Evolutionary conservation across 2,888 invertebrate species (phyloP).

Genomic region (Lampropteryx suffumata): DNA sequence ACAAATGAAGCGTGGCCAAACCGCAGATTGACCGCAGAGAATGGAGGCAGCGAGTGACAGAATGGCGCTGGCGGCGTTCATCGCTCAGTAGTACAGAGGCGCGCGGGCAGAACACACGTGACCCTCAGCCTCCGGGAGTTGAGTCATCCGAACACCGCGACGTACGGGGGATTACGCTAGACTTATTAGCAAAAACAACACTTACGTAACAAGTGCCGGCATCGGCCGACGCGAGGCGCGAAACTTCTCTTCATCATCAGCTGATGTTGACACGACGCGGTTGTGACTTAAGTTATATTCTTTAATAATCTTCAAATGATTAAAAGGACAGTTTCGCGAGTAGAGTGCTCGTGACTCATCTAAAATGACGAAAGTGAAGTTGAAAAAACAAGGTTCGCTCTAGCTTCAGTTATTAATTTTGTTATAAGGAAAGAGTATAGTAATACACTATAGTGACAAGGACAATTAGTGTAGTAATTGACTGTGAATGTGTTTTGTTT

Average conservation of each 20-base stretch:
- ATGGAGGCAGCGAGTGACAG: constrained; percentile 82
- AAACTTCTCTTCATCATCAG: constrained; percentile 62
- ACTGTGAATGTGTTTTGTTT: constrained; percentile 40
- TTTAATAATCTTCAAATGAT: constrained; percentile 56
- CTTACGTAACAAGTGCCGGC: constrained; percentile 32
- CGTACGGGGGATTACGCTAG: constrained; percentile 45
- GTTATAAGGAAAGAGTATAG: constrained; percentile 56
- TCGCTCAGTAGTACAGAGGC: constrained; percentile 72
- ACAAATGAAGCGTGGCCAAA: constrained; percentile 83
- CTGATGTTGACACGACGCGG: constrained; percentile 64
- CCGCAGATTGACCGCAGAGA: constrained; percentile 84
- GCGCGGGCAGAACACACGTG: constrained; percentile 71
- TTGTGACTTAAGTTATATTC: constrained; percentile 18
- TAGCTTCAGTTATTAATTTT: constrained; percentile 53
- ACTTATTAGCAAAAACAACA: constrained; percentile 34
- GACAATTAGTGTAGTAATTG: constrained; percentile 42
- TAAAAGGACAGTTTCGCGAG: constrained; percentile 49
- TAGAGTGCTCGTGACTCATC: constrained; percentile 66
- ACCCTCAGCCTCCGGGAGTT: constrained; percentile 46
- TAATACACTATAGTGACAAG: constrained; percentile 43
- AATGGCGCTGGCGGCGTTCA: constrained; percentile 65
- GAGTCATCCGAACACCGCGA: constrained; percentile 42
- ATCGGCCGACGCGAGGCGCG: constrained; percentile 51
- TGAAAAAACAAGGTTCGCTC: constrained; percentile 65
- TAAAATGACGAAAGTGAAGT: constrained; percentile 82